Percentiles rank a stretch among this genome's conserved stretches.
These are phyloP conservation scores for Danaus plexippus DNA, from an alignment of 1,140 invertebrate species.

Conservation along the genomic window DNA sequence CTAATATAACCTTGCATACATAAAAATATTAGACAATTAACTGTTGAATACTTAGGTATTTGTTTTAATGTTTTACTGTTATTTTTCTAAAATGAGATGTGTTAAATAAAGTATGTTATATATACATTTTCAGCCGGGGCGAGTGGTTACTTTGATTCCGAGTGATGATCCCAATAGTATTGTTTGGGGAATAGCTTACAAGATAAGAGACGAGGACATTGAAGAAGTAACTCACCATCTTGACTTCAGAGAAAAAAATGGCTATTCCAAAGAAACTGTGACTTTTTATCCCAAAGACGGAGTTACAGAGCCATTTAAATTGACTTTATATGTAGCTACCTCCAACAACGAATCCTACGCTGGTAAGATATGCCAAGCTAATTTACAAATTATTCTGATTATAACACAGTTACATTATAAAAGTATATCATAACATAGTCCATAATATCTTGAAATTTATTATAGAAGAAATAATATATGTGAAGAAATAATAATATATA, in stretches of 20 bases:
- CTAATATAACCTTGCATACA: no score
- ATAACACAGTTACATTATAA: not conserved
- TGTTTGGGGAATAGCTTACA: slow-evolving; percentile 94
- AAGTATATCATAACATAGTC: no score
- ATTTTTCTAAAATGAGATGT: slow-evolving; percentile 6
- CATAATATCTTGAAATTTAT: no score
- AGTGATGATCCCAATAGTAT: slow-evolving; percentile 75
- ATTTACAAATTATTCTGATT: slow-evolving; percentile 3
- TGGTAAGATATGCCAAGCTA: slow-evolving; percentile 34
- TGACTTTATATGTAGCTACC: slow-evolving; percentile 89
- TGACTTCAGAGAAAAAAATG: slow-evolving; percentile 91
- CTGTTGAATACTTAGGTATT: no score
- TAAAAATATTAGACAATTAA: no score
- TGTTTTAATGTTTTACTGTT: not conserved
- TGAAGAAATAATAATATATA: no score
- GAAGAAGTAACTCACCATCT: slow-evolving; percentile 83
- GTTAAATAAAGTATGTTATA: not conserved
- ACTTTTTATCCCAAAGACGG: slow-evolving; percentile 78
- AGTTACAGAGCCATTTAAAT: slow-evolving; percentile 73
- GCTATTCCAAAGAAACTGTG: slow-evolving; percentile 81
- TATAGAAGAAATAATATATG: no score
- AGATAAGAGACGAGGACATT: slow-evolving; percentile 80
- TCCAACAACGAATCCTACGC: slow-evolving; percentile 85
- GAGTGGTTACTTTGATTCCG: slow-evolving; percentile 89
- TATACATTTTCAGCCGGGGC: slow-evolving; percentile 80